Percentiles rank a stretch among this genome's conserved stretches.
Conservation (phyloP, 2,113 vertebrate genomes). For the Bubo bubo region DNA sequence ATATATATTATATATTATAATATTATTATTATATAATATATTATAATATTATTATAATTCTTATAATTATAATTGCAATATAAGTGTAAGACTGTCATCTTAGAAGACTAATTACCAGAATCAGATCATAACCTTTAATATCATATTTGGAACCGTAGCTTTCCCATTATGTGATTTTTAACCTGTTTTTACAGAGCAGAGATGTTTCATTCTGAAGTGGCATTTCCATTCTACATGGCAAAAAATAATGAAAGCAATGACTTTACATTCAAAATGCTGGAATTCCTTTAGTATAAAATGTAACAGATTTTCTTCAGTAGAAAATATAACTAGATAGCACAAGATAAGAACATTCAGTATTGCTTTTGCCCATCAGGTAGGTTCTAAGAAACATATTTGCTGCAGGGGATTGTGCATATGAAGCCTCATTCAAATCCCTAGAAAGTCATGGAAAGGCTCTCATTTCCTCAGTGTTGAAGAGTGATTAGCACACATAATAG, state of each 20-base stretch:
- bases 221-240: not conserved
- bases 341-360: not conserved
- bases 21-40: too few species aligned
- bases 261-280: not conserved
- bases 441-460: too few species aligned
- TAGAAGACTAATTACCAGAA: not conserved
- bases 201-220: not conserved
- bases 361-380: not conserved
- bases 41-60: too few species aligned
- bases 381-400: not conserved
- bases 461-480: too few species aligned
- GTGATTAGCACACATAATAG: too few species aligned
- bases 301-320: not conserved
- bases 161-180: not conserved
- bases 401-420: not conserved
- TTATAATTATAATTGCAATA: not conserved
- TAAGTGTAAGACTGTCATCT: not conserved
- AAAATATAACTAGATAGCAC: not conserved
- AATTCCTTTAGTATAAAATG: not conserved
- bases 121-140: not conserved
- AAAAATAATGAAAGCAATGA: not conserved
- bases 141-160: not conserved
- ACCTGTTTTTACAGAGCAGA: not conserved
- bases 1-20: too few species aligned
- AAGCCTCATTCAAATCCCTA: too few species aligned